A percentile compares a stretch with the other conserved stretches of the same genome.
These are phyloP conservation scores for Callosobruchus maculatus DNA, from an alignment of 2,888 invertebrate species.

Conservation along the genomic window DNA sequence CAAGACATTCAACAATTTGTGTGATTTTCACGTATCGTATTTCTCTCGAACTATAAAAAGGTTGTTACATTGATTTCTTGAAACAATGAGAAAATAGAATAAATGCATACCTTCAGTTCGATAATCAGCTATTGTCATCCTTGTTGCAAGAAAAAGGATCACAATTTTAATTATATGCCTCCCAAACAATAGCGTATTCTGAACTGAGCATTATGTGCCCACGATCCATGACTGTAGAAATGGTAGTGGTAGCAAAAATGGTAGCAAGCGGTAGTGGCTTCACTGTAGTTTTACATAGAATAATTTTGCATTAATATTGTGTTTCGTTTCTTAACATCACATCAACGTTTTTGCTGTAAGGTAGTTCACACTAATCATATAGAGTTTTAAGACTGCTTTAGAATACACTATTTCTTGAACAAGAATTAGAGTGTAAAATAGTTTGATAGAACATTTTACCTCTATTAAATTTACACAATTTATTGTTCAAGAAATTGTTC, in stretches of 20 bases:
- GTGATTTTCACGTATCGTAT: background rate
- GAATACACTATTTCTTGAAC: too few species aligned
- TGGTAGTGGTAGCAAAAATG: background rate
- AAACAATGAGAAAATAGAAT: background rate
- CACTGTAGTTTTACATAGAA: background rate
- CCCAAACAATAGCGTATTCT: background rate
- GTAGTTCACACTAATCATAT: too few species aligned
- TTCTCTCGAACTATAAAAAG: background rate
- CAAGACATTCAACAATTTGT: background rate
- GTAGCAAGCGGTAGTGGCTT: background rate
- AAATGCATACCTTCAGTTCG: background rate
- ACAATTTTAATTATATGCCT: background rate
- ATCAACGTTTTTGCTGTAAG: too few species aligned
- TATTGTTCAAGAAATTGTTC: too few species aligned
- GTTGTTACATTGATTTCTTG: background rate
- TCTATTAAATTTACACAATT: too few species aligned
- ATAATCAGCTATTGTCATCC: background rate
- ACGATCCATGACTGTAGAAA: background rate
- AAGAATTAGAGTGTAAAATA: too few species aligned
- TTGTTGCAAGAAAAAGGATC: background rate
- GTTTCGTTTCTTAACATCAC: background rate
- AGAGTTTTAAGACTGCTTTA: too few species aligned
- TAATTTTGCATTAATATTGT: slow-evolving; percentile 7
- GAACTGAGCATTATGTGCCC: background rate
- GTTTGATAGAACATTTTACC: too few species aligned